Evolutionary conservation across 2,113 vertebrate genomes (phyloP).

Genomic region (Rattus norvegicus): DNA sequence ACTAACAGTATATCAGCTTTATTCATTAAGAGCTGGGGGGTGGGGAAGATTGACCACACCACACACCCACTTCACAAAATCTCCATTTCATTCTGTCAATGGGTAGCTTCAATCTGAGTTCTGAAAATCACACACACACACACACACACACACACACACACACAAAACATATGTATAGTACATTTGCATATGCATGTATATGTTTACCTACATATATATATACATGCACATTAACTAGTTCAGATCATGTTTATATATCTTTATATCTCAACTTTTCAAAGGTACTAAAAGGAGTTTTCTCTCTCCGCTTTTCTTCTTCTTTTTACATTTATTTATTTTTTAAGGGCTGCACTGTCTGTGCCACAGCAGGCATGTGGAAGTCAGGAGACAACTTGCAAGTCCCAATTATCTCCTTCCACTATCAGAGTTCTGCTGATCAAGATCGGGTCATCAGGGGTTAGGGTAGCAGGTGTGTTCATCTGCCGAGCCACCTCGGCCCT

Average conservation of each 20-base stretch:
- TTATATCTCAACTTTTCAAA: neutral
- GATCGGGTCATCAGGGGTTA: too few species aligned
- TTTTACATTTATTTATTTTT: neutral
- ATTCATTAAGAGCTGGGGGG: neutral
- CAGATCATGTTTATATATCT: neutral
- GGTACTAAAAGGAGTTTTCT: neutral
- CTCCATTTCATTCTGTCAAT: neutral
- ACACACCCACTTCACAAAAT: neutral
- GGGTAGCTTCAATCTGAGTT: neutral
- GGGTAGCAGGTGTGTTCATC: neutral
- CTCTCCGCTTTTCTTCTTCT: too few species aligned
- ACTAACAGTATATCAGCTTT: neutral
- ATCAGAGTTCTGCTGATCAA: neutral
- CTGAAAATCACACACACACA: neutral
- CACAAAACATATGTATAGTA: neutral
- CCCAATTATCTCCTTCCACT: neutral
- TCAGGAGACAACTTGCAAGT: neutral
- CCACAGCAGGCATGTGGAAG: neutral
- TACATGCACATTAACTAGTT: neutral
- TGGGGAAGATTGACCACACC: neutral
- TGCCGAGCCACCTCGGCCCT: neutral
- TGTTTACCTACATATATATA: neutral
- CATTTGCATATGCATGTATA: too few species aligned
- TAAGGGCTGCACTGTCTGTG: neutral
- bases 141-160: neutral